Base-by-base conservation (phyloP, 2,113 vertebrate genomes). In the Macrotis lagotis region DNA sequence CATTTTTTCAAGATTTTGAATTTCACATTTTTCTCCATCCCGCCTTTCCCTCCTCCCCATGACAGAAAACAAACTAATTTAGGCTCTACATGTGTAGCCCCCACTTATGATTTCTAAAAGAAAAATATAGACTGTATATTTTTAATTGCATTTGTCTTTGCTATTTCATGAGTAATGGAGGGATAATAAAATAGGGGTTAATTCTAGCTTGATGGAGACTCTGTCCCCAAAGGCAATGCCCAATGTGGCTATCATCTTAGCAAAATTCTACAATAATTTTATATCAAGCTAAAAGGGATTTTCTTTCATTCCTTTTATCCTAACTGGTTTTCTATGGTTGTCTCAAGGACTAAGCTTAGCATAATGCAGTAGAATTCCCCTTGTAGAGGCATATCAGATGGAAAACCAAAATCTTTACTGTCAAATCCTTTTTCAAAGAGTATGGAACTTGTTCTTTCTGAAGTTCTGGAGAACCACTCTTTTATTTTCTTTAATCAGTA, bases 331-430 rank as follows among this genome's bases (percentile, higher is more conserved):
- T 8, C 8, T 93, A 88, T 92, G 10, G 88, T 97, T 91, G 44
- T 92, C 92, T 26, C 51, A 92, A 93, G n/a, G 22, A 53, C 55
- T 48, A 7, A 6, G 93, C 44, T 93, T 49, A 89, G 53, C 48
- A 8, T 49, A n/a, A 47, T 94, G n/a, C 52, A 94, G 95, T 47
- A 9, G 48, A 31, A 59, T 52, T 90, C 10, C 90, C 90, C 91
- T 66, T 89, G 7, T 48, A 74, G n/a, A 19, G 47, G 88, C 90
- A 94, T 12, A 92, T 11, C 47, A 91, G 28, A 92, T 24, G 95
- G 90, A 37, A 96, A 94, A 91, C 25, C 11, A 89, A 90, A 90
- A 25, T 22, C 22, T 90, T 95, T 91, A 53, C 50, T 89, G 50
- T 31, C 94, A 88, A 95, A 90, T 96, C 44, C 19, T 91, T 92